These are phyloP conservation scores for Phallusia fumigata DNA, from an alignment of 23 tunicate genomes.

Conservation along the genomic window DNA sequence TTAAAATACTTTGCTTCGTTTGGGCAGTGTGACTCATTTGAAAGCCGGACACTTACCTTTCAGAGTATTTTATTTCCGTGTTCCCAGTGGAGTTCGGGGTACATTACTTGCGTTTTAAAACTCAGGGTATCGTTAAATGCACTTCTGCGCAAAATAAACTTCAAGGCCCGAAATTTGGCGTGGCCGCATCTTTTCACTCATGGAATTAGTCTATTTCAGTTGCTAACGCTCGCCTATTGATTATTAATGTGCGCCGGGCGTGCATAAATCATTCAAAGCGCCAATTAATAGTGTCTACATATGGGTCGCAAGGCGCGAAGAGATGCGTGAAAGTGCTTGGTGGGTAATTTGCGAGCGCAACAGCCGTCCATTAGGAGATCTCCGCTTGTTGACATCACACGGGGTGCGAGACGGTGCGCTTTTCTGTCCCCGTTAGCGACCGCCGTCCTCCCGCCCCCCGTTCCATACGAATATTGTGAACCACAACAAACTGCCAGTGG, in stretches of 20 bases:
- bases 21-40: not conserved
- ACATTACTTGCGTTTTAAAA: constrained; percentile 1
- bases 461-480: constrained; percentile 11
- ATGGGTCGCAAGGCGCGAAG: not conserved
- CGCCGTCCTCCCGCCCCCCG: constrained; percentile 8
- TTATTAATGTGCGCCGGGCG: not conserved
- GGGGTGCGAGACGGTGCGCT: not conserved
- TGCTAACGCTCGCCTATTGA: not conserved
- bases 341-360: not conserved
- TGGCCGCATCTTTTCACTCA: not conserved
- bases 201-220: not conserved
- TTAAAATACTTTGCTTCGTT: not conserved
- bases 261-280: constrained; percentile 7
- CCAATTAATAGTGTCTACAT: not conserved
- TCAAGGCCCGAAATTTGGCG: not conserved
- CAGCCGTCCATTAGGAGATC: constrained; percentile 31
- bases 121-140: not conserved
- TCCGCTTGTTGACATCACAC: constrained; percentile 29
- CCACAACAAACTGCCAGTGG: constrained; percentile 21
- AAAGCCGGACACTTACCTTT: not conserved
- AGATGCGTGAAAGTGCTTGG: not conserved
- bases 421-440: not conserved
- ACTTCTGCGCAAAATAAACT: not conserved
- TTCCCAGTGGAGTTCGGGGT: not conserved
- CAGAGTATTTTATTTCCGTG: not conserved